Evolutionary conservation across 1,140 invertebrate species (phyloP), one percentile per base, ranked within the genome.

Genomic region (Diachasma alloeum): DNA sequence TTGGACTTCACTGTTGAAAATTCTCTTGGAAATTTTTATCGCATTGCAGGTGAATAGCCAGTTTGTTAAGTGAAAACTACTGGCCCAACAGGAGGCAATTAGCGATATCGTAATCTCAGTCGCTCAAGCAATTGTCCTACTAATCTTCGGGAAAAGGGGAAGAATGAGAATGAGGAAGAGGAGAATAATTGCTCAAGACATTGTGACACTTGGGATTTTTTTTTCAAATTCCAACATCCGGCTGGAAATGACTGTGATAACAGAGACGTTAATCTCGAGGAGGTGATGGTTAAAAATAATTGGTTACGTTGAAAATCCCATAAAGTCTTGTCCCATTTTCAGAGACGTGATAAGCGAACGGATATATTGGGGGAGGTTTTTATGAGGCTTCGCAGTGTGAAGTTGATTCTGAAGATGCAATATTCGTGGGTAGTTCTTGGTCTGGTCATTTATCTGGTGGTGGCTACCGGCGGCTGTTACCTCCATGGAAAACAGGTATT

Each of bases 11-110:
- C n/a, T n/a, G n/a, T n/a, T n/a, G n/a, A n/a, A n/a, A n/a, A n/a
- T n/a, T n/a, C n/a, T n/a, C n/a, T n/a, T n/a, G n/a, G n/a, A n/a
- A n/a, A n/a, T n/a, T n/a, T n/a, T n/a, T n/a, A n/a, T n/a, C n/a
- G 17, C 67, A 69, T 74, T 74, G 74, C 67, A 75, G 78, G 75
- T 77, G 77, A 79, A 79, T 63, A 11, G 24, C 46, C 46, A 19
- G 48, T 72, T 36, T 67, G 19, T 6, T 36, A 53, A 72, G 70
- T 53, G 70, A 72, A 72, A 72, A 72, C 31, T 53, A 17, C 42
- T 15, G 1, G n/a, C 8, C 22, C 70, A 70, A 15, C 24, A 56
- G 26, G 19, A 36, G 31, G 42, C 59, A 72, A 77, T 77, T 77
- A 77, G 69, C 59, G 56, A 72, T 72, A 77, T 67, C 75, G 63